These are phyloP conservation scores for Tyria jacobaeae DNA, from an alignment of 2,888 invertebrate genomes.

Conservation along the genomic window DNA sequence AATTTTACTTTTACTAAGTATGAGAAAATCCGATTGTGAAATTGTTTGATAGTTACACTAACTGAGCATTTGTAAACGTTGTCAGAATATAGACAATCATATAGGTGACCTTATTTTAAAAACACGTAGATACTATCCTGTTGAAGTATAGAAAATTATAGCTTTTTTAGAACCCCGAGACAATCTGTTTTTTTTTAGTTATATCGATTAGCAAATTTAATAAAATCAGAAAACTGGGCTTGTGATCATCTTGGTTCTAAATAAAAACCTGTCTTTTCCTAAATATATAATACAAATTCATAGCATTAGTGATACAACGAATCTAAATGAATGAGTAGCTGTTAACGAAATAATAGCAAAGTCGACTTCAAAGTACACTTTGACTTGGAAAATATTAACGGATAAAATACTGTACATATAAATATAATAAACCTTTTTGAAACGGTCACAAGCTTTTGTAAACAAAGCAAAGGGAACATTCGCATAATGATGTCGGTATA, in stretches of 20 bases:
- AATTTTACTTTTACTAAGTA: too few relatives aligned
- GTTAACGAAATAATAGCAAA: constrained; percentile 25
- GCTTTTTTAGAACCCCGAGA: too few relatives aligned
- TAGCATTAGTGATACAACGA: background rate
- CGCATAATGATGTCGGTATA: constrained; percentile 44
- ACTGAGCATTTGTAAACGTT: too few relatives aligned
- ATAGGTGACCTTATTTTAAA: too few relatives aligned
- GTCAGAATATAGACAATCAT: too few relatives aligned
- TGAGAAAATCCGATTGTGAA: too few relatives aligned
- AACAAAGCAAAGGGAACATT: constrained; percentile 47
- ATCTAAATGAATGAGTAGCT: background rate
- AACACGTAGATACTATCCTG: too few relatives aligned
- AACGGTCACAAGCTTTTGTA: constrained; percentile 44
- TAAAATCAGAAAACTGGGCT: too few relatives aligned
- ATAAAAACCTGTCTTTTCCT: background rate
- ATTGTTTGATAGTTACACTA: too few relatives aligned
- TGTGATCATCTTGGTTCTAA: background rate
- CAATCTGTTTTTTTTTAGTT: too few relatives aligned
- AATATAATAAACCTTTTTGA: constrained; percentile 50
- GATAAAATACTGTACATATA: constrained; percentile 45
- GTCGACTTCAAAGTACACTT: constrained; percentile 47
- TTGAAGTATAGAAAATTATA: too few relatives aligned
- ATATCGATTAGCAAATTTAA: too few relatives aligned
- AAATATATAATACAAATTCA: background rate
- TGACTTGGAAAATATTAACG: constrained; percentile 50